A percentile compares a stretch with the other conserved stretches of the same genome.
These are phyloP conservation scores for Plecturocebus donacophilus DNA, from an alignment of 2,113 vertebrate genomes.

Conservation along the genomic window DNA sequence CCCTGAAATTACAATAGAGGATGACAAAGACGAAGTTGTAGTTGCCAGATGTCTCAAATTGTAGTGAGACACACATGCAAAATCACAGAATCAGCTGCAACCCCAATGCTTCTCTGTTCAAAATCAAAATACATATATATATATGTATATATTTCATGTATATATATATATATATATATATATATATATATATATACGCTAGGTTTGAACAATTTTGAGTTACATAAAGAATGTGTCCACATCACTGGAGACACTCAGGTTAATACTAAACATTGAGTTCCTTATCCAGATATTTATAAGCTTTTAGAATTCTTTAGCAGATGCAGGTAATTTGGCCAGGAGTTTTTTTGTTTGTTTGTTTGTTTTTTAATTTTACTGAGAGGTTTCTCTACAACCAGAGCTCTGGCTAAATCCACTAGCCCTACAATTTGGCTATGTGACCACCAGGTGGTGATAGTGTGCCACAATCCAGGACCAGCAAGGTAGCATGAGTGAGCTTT, in stretches of 20 bases:
- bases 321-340: background rate
- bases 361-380: background rate
- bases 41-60: background rate
- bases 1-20: background rate
- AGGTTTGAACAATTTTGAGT: slow-evolving; percentile 31
- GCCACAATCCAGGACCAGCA: background rate
- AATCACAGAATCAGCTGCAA: background rate
- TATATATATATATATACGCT: background rate
- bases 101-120: background rate
- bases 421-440: slow-evolving; percentile 59
- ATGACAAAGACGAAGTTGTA: background rate
- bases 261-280: slow-evolving; percentile 3
- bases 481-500: background rate
- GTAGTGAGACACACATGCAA: background rate
- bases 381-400: background rate
- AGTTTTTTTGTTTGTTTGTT: background rate
- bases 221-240: background rate
- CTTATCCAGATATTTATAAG: slow-evolving; percentile 11
- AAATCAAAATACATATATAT: background rate
- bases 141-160: no score
- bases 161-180: no score
- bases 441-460: slow-evolving; percentile 56
- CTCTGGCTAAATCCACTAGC: background rate
- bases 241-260: background rate
- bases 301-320: background rate